phyloP scores from a whole-genome alignment of 1,140 invertebrate species.

The Drosophila tristis region DNA sequence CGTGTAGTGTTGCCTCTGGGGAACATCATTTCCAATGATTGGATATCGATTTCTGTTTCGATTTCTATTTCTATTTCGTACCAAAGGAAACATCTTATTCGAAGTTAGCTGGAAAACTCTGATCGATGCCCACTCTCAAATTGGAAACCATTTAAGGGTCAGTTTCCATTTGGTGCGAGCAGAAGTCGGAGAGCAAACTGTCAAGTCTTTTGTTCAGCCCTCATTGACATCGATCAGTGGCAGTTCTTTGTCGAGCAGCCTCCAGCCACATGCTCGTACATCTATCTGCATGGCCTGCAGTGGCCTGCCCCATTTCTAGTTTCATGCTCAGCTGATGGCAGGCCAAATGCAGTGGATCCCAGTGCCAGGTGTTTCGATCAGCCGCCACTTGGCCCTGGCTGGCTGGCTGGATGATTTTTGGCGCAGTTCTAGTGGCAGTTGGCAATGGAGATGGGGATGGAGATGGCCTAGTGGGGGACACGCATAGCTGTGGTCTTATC shows the following conservation, averaged over 20 bases:
- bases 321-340: no score
- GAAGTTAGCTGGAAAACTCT: no score
- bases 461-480: neutral
- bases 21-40: no score
- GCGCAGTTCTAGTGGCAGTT: slow-evolving; percentile 41
- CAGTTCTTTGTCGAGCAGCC: slow-evolving; percentile 18
- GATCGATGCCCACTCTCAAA: no score
- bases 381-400: slow-evolving; percentile 24
- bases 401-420: slow-evolving; percentile 35
- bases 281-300: no score
- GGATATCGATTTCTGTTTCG: no score
- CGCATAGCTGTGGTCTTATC: slow-evolving; percentile 47
- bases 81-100: no score
- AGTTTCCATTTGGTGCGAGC: no score
- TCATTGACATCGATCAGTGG: slow-evolving; percentile 43
- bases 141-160: no score
- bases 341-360: neutral
- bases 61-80: no score
- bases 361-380: slow-evolving; percentile 7
- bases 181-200: neutral
- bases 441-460: slow-evolving; percentile 8
- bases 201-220: slow-evolving; percentile 29
- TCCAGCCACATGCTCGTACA: no score
- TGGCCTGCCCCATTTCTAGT: no score
- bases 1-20: neutral